Evolutionary conservation across 2,888 invertebrate genomes (phyloP), one percentile per base, ranked within the genome.

Genomic region (Lomographa bimaculata): DNA sequence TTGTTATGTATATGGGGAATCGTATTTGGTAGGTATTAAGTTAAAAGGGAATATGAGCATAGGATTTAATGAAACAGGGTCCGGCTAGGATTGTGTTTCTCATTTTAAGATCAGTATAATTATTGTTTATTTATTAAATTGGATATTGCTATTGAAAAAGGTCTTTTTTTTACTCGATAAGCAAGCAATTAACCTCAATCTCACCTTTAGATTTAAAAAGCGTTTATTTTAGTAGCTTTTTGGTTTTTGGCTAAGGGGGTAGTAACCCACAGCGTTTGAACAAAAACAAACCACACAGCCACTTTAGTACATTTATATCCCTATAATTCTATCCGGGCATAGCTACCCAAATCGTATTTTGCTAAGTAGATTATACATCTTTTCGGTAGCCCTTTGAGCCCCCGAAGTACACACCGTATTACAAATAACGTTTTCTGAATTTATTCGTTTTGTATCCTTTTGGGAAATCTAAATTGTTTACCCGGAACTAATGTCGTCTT

Each of bases 401-500:
- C 18, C 17, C 7, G 14, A 32, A 23, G 37, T 37, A 35, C 38
- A 37, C 20, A 4, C 33, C 25, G 28, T 28, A 47, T 26, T 40
- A 53, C 36, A 51, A 54, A 59, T 50, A 55, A 48, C 54, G 54
- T 48, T 60, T 56, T 44, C 50, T 29, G 38, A 55, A 55, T 56
- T 52, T 50, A 54, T 58, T 48, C 46, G 29, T 45, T 54, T 42
- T 46, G 33, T 57, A 46, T 49, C 52, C 55, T 38, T 45, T 32
- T 42, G 50, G 54, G 46, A 43, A 46, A 43, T 52, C 58, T 50
- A 62, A 68, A 67, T 64, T 66, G 62, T 62, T 66, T 66, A 50
- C 57, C 60, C 60, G 58, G 65, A 69, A 68, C 65, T 70, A 75
- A 77, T 73, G 74, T 63, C 52, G 50, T 46, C 45, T 50, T 32